These are phyloP conservation scores for Danaus melanippus DNA, from an alignment of 1,140 invertebrate species.

Conservation along the genomic window DNA sequence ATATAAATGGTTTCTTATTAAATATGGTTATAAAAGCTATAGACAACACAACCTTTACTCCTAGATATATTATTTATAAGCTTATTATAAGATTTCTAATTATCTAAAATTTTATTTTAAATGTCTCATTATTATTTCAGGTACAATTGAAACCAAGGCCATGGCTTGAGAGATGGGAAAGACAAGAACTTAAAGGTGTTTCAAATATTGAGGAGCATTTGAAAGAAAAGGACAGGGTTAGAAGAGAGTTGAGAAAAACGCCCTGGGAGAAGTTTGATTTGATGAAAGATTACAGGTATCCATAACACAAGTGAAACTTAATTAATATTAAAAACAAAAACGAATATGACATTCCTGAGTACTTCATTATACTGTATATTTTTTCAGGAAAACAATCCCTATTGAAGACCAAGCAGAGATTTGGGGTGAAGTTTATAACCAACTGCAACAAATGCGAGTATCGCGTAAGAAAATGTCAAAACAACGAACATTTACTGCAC, in stretches of 20 bases:
- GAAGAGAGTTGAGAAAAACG: slow-evolving; percentile 74
- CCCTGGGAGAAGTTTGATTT: slow-evolving; percentile 95
- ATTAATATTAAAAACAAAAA: not conserved
- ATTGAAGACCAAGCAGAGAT: slow-evolving; percentile 90
- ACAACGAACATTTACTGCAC: slow-evolving; percentile 74
- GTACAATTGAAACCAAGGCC: slow-evolving; percentile 88
- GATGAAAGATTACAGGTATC: slow-evolving; percentile 92
- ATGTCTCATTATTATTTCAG: slow-evolving; percentile 50
- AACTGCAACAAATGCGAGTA: slow-evolving; percentile 81
- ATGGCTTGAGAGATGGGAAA: slow-evolving; percentile 90
- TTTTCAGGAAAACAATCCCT: slow-evolving; percentile 81
- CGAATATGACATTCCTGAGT: not conserved
- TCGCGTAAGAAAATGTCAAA: slow-evolving; percentile 78
- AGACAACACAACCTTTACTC: too few species aligned
- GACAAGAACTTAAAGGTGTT: slow-evolving; percentile 85
- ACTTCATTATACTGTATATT: slow-evolving; percentile 8
- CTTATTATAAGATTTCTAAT: too few species aligned
- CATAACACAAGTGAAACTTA: too few species aligned
- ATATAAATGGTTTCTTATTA: slow-evolving; percentile 6
- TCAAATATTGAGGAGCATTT: slow-evolving; percentile 75
- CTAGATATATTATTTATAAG: too few species aligned
- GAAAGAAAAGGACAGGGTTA: slow-evolving; percentile 74
- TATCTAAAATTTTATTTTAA: not conserved
- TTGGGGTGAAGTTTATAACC: slow-evolving; percentile 84
- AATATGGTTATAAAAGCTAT: not conserved